Conservation (phyloP, 1,140 invertebrate species). For the Drosophila paulistorum region DNA sequence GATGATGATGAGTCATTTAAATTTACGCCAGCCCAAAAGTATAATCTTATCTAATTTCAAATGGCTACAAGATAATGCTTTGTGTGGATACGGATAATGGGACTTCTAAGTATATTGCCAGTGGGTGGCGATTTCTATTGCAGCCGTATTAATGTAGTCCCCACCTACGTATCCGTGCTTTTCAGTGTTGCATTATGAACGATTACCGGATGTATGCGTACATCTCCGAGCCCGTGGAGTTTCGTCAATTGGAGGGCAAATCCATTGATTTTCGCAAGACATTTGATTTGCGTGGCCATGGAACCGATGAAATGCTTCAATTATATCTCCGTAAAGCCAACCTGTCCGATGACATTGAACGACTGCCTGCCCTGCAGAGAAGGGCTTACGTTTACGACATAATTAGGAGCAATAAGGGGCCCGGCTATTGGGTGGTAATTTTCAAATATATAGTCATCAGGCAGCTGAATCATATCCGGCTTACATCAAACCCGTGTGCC, state of each 20-base stretch:
- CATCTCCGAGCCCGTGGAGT: conserved; percentile 76
- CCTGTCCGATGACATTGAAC: conserved; percentile 62
- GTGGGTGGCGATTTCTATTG: conserved; percentile 18
- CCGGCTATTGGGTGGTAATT: conserved; percentile 79
- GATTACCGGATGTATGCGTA: conserved; percentile 57
- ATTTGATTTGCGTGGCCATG: conserved; percentile 72
- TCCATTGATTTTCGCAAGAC: conserved; percentile 74
- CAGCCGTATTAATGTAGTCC: conserved; percentile 54
- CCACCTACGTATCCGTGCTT: conserved; percentile 58
- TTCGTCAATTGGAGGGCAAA: conserved; percentile 65
- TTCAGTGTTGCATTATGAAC: conserved; percentile 52
- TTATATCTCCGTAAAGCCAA: conserved; percentile 72
- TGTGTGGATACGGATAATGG: conserved; percentile 26
- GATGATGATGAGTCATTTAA: conserved; percentile 45
- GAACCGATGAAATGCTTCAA: conserved; percentile 72
- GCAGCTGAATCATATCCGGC: conserved; percentile 5
- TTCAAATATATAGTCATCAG: conserved; percentile 11
- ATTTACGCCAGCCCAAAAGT: conserved; percentile 58
- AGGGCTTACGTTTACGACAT: conserved; percentile 78
- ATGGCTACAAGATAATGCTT: conserved; percentile 61
- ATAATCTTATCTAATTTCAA: conserved; percentile 59
- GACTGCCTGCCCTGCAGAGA: conserved; percentile 61
- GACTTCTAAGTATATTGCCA: conserved; percentile 5
- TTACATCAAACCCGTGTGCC: neutral
- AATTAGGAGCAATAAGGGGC: conserved; percentile 72